Evolutionary conservation across 1,140 invertebrate species (phyloP).

Genomic region (Cataglyphis hispanica): DNA sequence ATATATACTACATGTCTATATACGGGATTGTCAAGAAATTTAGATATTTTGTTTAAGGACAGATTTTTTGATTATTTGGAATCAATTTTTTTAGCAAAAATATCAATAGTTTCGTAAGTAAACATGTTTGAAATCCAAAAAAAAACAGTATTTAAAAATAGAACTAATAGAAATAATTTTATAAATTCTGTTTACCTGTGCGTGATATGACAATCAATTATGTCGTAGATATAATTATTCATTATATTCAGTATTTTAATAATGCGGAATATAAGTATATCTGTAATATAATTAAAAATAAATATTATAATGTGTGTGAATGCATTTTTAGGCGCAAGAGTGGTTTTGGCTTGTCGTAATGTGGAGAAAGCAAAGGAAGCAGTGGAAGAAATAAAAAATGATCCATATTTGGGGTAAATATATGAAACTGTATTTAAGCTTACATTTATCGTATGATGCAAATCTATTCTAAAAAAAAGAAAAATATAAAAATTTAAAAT

Average conservation of each 20-base stretch:
- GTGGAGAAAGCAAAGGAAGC: constrained; percentile 85
- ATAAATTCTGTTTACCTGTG: neutral
- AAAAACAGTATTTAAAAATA: neutral
- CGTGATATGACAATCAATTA: neutral
- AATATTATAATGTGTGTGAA: neutral
- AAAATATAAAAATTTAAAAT: no score
- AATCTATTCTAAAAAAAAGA: neutral
- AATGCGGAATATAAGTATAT: neutral
- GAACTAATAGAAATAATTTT: neutral
- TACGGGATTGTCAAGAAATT: no score
- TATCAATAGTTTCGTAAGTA: neutral
- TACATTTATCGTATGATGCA: neutral
- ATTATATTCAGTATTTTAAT: neutral
- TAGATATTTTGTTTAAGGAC: no score
- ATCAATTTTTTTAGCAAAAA: neutral
- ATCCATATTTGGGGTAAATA: constrained; percentile 50
- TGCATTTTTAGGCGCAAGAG: constrained; percentile 84
- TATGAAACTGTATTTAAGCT: neutral
- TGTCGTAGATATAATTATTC: neutral
- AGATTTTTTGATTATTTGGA: neutral
- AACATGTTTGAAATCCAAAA: neutral
- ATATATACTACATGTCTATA: no score
- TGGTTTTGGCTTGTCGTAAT: constrained; percentile 89
- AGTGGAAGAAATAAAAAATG: constrained; percentile 82
- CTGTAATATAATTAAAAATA: neutral